Evolutionary conservation across 2,888 invertebrate species (phyloP).

Genomic region (Dinocampus coccinellae): DNA sequence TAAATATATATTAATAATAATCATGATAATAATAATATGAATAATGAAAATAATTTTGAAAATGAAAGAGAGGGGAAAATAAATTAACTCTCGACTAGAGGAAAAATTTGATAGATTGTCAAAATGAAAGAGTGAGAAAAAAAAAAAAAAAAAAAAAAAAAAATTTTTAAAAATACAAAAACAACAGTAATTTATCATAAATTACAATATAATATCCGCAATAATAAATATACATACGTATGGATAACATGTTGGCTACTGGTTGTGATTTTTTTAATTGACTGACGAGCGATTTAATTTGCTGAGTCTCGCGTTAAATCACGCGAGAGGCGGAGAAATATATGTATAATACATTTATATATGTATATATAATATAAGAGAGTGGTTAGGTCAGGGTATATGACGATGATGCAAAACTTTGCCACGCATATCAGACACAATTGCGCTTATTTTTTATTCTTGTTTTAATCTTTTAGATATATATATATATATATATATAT

Average conservation of each 20-base stretch:
- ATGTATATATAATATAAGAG: not conserved
- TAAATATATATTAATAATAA: not conserved
- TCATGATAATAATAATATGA: not conserved
- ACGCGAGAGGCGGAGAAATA: constrained; percentile 19
- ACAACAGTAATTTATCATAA: constrained; percentile 32
- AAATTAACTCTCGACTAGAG: too few relatives aligned
- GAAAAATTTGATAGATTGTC: constrained; percentile 12
- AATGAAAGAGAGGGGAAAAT: not conserved
- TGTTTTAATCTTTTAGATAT: constrained; percentile 23
- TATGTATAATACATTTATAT: not conserved
- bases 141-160: not conserved
- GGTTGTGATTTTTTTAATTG: constrained; percentile 38
- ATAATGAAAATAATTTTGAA: too few relatives aligned
- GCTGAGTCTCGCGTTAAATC: constrained; percentile 31
- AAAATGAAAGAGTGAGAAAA: not conserved
- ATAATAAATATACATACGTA: not conserved
- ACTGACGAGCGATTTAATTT: constrained; percentile 36
- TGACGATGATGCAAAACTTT: constrained; percentile 51
- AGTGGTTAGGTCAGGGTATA: constrained; percentile 36
- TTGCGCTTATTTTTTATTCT: constrained; percentile 6
- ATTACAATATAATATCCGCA: constrained; percentile 34
- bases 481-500: too few relatives aligned
- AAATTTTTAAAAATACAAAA: constrained; percentile 11
- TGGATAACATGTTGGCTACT: constrained; percentile 25
- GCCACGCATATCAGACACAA: constrained; percentile 53